These are phyloP conservation scores for Pristionchus japonicus DNA, from an alignment of 2,888 invertebrate genomes.

Conservation along the genomic window DNA sequence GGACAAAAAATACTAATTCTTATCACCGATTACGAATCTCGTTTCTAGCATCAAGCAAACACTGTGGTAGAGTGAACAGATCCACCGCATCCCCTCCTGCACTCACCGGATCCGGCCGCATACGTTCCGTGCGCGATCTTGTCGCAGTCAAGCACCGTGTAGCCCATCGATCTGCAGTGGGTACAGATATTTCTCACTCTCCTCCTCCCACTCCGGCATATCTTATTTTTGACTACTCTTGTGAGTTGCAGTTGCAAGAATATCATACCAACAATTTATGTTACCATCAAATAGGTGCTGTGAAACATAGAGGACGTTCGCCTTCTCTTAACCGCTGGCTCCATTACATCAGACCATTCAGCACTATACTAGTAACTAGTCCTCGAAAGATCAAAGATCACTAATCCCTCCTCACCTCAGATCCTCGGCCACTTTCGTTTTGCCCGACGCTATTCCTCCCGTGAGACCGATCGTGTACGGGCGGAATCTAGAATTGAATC, in stretches of 20 bases:
- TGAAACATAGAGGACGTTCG: too few relatives aligned
- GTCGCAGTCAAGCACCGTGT: slow-evolving; percentile 37
- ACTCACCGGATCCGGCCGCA: slow-evolving; percentile 14
- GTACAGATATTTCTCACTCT: too few relatives aligned
- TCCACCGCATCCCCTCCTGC: neutral
- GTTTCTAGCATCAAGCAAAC: too few relatives aligned
- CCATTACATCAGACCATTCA: neutral
- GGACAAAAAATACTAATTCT: too few relatives aligned
- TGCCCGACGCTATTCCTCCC: neutral
- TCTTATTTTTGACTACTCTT: too few relatives aligned
- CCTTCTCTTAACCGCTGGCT: too few relatives aligned
- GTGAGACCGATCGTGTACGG: neutral
- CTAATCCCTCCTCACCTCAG: neutral
- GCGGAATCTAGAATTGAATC: neutral
- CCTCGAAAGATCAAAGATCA: neutral
- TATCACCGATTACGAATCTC: too few relatives aligned
- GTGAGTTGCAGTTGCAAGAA: too few relatives aligned
- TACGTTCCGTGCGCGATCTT: slow-evolving; percentile 37
- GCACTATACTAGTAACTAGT: neutral
- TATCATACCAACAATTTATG: too few relatives aligned
- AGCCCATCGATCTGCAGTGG: slow-evolving; percentile 33
- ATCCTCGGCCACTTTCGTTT: neutral
- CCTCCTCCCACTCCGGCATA: too few relatives aligned
- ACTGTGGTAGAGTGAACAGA: too few relatives aligned
- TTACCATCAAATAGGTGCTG: too few relatives aligned